These are phyloP conservation scores for Macropodus opercularis DNA, from an alignment of 2,797 vertebrate genomes.

Conservation along the genomic window DNA sequence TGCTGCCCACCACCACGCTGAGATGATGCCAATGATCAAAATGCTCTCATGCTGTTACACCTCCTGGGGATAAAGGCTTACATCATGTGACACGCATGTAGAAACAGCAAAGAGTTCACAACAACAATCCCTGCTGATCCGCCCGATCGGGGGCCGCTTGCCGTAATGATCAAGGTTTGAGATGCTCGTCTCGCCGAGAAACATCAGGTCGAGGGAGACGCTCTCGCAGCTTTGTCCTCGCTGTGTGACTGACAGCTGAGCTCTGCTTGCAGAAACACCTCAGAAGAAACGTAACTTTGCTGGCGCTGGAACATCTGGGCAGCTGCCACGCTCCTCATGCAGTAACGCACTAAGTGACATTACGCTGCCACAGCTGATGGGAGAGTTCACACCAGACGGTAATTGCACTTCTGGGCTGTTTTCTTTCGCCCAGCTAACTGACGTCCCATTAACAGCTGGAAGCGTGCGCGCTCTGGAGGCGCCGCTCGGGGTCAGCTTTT, in stretches of 20 bases:
- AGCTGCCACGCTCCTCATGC: constrained; percentile 26
- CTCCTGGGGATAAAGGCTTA: constrained; percentile 10
- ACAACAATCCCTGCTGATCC: background rate
- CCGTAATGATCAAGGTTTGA: background rate
- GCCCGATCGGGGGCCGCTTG: background rate
- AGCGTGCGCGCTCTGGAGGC: constrained; percentile 41
- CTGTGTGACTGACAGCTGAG: constrained; percentile 1
- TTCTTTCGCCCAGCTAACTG: constrained; percentile 60
- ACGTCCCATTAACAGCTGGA: constrained; percentile 68
- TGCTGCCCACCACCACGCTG: background rate
- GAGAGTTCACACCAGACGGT: constrained; percentile 60
- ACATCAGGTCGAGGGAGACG: background rate
- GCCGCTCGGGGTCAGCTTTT: constrained; percentile 56
- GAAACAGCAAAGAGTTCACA: background rate
- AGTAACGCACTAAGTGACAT: constrained; percentile 49
- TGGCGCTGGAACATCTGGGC: constrained; percentile 43
- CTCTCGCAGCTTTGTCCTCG: accelerated
- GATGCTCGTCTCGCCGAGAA: background rate
- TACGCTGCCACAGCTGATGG: constrained; percentile 53
- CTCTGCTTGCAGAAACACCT: background rate
- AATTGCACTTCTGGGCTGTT: constrained; percentile 58
- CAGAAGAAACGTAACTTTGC: constrained; percentile 1
- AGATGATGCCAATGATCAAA: constrained; percentile 9
- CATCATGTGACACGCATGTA: constrained; percentile 2
- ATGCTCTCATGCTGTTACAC: background rate